Conservation (phyloP, 1,140 invertebrate genomes). For the Papilio polyxenes region DNA sequence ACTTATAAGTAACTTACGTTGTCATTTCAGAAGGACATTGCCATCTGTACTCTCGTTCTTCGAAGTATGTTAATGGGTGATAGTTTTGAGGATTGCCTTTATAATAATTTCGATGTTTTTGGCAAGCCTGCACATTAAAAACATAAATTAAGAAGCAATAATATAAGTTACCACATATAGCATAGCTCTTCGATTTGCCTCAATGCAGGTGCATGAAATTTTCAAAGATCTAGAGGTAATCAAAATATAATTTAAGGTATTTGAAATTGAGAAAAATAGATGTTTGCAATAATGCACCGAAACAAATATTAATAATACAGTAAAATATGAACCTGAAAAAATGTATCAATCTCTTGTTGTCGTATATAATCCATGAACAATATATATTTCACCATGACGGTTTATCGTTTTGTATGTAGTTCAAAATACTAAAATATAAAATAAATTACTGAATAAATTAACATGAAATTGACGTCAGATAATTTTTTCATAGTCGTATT, state of each 20-base stretch:
- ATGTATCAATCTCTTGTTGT: constrained; percentile 72
- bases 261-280: too few species aligned
- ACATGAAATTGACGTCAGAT: neutral
- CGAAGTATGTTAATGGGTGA: constrained; percentile 60
- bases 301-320: neutral
- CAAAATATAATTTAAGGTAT: too few species aligned
- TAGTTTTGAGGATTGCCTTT: constrained; percentile 58
- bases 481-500: neutral
- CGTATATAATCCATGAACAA: constrained; percentile 70
- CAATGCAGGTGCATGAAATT: neutral
- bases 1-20: constrained; percentile 44
- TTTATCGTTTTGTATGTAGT: neutral
- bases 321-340: constrained; percentile 54
- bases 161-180: too few species aligned
- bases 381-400: constrained; percentile 70
- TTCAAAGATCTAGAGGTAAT: neutral
- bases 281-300: neutral
- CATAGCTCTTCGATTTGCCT: too few species aligned
- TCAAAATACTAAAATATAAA: neutral
- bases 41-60: constrained; percentile 52
- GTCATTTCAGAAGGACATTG: constrained; percentile 63
- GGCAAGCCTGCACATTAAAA: constrained; percentile 45
- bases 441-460: neutral
- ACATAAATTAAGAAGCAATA: neutral
- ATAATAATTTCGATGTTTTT: constrained; percentile 62